These are phyloP conservation scores for Bovichtus diacanthus DNA, from an alignment of 2,797 vertebrate species.

Conservation along the genomic window DNA sequence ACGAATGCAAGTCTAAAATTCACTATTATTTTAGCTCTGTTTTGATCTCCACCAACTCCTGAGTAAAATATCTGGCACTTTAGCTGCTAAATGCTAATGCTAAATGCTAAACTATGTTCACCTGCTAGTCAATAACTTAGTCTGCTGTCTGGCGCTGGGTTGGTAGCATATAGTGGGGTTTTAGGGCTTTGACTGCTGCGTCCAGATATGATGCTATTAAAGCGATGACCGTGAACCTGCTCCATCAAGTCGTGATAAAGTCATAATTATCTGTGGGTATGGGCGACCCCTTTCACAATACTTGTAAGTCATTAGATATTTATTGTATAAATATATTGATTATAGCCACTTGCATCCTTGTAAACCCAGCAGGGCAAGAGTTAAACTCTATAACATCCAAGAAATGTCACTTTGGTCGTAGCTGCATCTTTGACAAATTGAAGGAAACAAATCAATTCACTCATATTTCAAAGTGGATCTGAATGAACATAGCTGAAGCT, in stretches of 20 bases:
- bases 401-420: conserved; percentile 6
- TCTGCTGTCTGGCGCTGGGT: neutral
- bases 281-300: no score
- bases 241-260: no score
- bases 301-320: no score
- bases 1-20: no score
- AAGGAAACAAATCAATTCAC: conserved; percentile 21
- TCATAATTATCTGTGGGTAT: no score
- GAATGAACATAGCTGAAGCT: conserved; percentile 25
- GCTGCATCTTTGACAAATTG: conserved; percentile 16
- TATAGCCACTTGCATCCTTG: neutral
- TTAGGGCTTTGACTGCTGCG: neutral
- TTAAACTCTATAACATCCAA: conserved; percentile 1
- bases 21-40: no score
- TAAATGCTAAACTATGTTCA: neutral
- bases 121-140: neutral
- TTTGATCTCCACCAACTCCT: no score
- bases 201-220: neutral
- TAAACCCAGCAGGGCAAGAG: conserved; percentile 4
- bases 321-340: conserved; percentile 9
- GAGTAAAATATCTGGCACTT: neutral
- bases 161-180: neutral
- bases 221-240: neutral
- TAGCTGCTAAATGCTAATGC: no score
- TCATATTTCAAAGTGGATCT: conserved; percentile 21